A percentile compares a stretch with the other conserved stretches of the same genome.
Conservation (phyloP, 2,113 vertebrate species). For the Cebidichthys violaceus region DNA sequence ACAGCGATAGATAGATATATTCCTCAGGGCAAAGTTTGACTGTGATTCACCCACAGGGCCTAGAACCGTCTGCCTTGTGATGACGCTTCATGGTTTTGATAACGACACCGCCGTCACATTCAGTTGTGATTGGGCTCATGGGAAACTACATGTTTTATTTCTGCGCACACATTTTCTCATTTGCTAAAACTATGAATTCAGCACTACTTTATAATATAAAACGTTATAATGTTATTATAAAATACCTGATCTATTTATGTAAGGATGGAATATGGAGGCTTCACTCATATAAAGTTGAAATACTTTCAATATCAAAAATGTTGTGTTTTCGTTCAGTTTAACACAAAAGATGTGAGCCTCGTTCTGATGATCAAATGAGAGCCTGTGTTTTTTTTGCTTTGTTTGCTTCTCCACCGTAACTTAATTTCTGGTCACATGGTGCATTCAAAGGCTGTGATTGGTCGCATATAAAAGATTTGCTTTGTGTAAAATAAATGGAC, state of each 20-base stretch:
- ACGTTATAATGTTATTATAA: not conserved
- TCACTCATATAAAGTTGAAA: not conserved
- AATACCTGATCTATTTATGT: not conserved
- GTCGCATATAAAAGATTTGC: not conserved
- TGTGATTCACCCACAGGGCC: conserved; percentile 15
- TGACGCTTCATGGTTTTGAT: conserved; percentile 25
- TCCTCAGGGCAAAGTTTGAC: conserved; percentile 54
- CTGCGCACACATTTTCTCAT: not conserved
- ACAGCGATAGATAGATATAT: not conserved
- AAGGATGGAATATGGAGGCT: not conserved
- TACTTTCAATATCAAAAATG: not conserved
- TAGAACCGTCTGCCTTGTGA: conserved; percentile 39
- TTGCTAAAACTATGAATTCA: conserved; percentile 13
- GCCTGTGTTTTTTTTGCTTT: not conserved
- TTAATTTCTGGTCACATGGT: not conserved
- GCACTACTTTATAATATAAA: too few species aligned
- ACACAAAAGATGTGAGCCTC: not conserved
- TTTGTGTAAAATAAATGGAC: not conserved
- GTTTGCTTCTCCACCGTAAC: not conserved
- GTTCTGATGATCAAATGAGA: too few species aligned
- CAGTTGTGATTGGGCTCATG: conserved; percentile 1
- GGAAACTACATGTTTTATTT: conserved; percentile 15
- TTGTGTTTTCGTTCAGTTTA: not conserved
- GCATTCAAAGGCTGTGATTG: not conserved
- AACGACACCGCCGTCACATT: conserved; percentile 25